A percentile compares a stretch with the other conserved stretches of the same genome.
Conservation (phyloP, 2,797 vertebrate species). For the Urophycis tenuis region DNA sequence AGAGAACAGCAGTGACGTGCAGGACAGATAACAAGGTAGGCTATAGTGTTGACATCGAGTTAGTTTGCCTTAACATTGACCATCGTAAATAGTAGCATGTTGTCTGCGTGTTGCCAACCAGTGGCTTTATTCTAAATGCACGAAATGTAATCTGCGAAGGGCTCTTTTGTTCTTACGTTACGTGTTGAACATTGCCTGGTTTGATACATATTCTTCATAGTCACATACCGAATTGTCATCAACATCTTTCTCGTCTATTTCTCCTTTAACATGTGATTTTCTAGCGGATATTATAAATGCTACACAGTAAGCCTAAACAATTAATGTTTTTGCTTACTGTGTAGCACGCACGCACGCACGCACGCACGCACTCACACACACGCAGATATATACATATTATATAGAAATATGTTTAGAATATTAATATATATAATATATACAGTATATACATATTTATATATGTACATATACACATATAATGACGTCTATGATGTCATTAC, state of each 20-base stretch:
- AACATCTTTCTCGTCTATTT: not conserved
- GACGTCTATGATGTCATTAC: not conserved
- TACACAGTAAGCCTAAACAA: too few relatives aligned
- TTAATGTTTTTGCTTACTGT: not conserved
- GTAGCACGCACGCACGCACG: too few relatives aligned
- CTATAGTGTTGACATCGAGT: conserved; percentile 22
- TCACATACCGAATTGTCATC: too few relatives aligned
- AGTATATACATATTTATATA: too few relatives aligned
- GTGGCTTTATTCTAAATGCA: not conserved
- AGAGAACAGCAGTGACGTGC: conserved; percentile 28
- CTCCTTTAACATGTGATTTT: not conserved
- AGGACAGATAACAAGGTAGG: conserved; percentile 58
- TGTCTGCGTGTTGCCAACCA: not conserved
- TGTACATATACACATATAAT: too few relatives aligned
- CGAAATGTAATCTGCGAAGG: not conserved
- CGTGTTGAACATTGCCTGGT: not conserved
- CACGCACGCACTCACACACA: too few relatives aligned
- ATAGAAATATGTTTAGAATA: too few relatives aligned
- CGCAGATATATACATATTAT: too few relatives aligned
- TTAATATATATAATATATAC: too few relatives aligned
- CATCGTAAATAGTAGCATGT: not conserved
- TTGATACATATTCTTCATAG: too few relatives aligned
- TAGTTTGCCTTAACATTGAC: not conserved
- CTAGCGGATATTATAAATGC: not conserved
- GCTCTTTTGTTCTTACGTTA: not conserved